A percentile compares a stretch with the other conserved stretches of the same genome.
Conservation (phyloP, 92 coral and sea anemone species). For the Paramuricea clavata region DNA sequence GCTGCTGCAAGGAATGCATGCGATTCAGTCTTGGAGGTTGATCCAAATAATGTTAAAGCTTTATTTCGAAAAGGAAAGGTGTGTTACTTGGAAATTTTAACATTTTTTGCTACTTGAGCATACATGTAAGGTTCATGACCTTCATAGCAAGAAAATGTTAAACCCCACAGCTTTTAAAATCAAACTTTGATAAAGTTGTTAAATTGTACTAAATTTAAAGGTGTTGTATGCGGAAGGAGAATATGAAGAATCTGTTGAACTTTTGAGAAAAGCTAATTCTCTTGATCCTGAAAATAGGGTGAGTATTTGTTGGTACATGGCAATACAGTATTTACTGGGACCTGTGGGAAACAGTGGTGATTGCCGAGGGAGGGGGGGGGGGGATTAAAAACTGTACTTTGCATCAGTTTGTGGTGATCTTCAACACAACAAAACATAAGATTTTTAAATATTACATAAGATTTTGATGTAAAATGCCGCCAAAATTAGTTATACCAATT, state of each 20-base stretch:
- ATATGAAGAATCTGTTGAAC: constrained; percentile 69
- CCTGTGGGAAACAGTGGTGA: neutral
- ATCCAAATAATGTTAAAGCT: constrained; percentile 95
- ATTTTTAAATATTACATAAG: no score
- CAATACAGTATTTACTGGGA: neutral
- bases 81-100: neutral
- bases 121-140: no score
- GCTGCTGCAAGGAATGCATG: constrained; percentile 91
- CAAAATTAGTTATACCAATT: no score
- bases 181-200: no score
- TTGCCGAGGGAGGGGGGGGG: no score
- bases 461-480: no score
- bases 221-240: constrained; percentile 86
- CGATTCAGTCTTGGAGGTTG: constrained; percentile 79
- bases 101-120: neutral
- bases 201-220: constrained; percentile 45
- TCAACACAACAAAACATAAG: no score
- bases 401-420: no score
- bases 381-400: no score
- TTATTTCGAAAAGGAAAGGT: constrained; percentile 98
- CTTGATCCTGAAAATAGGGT: constrained; percentile 89
- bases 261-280: constrained; percentile 80
- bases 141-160: no score
- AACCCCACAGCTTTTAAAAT: no score
- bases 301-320: neutral